Evolutionary conservation across 2,888 invertebrate species (phyloP).

Genomic region (Augochlorella aurata): DNA sequence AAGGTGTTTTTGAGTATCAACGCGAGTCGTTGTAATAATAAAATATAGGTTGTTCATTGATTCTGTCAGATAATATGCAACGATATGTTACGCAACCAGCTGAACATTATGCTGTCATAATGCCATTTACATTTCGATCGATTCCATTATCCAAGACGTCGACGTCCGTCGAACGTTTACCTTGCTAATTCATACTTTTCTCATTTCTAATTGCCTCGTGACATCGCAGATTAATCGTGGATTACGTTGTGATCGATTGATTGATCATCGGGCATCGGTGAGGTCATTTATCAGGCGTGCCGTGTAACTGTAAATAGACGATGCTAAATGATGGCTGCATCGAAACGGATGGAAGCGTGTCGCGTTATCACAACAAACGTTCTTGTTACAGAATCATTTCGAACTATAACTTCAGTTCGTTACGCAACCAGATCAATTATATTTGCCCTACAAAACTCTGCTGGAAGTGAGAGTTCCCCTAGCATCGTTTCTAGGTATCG

Average conservation of each 20-base stretch:
- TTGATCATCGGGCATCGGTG: neutral
- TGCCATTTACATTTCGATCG: neutral
- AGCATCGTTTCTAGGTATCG: slow-evolving; percentile 34
- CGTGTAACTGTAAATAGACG: slow-evolving; percentile 5
- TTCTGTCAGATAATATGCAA: neutral
- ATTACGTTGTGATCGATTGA: neutral
- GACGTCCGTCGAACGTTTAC: neutral
- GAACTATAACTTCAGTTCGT: slow-evolving; percentile 19
- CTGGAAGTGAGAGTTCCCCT: slow-evolving; percentile 53
- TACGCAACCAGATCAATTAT: slow-evolving; percentile 55
- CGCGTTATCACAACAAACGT: slow-evolving; percentile 35
- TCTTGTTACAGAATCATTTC: slow-evolving; percentile 18
- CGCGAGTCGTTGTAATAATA: neutral
- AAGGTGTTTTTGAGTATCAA: too few species aligned
- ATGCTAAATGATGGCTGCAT: neutral
- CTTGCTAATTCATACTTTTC: neutral
- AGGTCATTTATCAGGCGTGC: neutral
- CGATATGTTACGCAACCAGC: neutral
- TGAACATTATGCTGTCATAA: neutral
- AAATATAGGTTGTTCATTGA: neutral
- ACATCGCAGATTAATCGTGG: neutral
- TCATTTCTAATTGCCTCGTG: neutral
- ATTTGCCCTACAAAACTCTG: slow-evolving; percentile 42
- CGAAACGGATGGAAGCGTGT: neutral
- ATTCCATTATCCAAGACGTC: neutral